A percentile compares a stretch with the other conserved stretches of the same genome.
phyloP scores from a whole-genome alignment of 1,140 invertebrate genomes.

The Orchesella cincta region DNA sequence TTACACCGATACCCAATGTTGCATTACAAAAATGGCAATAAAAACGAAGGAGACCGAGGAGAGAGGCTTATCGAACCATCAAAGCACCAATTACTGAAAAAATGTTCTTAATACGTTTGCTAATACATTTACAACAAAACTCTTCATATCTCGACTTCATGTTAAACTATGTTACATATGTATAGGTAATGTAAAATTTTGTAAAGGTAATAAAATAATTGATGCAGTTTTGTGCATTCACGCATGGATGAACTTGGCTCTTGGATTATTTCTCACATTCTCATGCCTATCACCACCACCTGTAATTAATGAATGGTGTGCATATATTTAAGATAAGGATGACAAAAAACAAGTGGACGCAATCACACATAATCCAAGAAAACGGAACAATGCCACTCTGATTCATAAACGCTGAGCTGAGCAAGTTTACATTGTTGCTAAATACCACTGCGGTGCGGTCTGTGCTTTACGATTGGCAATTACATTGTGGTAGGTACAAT shows the following conservation, averaged over 20 bases:
- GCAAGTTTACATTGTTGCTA: not conserved
- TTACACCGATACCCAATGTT: no score
- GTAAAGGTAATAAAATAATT: not conserved
- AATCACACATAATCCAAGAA: not conserved
- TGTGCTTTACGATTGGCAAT: no score
- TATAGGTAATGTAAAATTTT: not conserved
- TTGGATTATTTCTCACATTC: not conserved
- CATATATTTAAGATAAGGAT: not conserved
- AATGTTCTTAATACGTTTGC: no score
- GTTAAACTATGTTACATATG: not conserved
- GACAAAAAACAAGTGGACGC: not conserved
- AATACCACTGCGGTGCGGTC: not conserved
- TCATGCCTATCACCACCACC: not conserved
- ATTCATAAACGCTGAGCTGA: not conserved
- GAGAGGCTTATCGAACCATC: no score
- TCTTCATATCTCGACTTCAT: no score
- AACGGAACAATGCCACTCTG: not conserved
- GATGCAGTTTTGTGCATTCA: not conserved
- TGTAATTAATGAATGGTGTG: not conserved
- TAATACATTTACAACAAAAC: no score
- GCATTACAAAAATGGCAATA: no score
- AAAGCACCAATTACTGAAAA: no score
- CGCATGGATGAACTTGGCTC: not conserved
- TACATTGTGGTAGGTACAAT: no score
- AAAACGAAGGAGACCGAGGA: no score